Percentiles rank a stretch among this genome's conserved stretches.
Conservation (phyloP, 2,888 invertebrate genomes). For the Ariolimax columbianus region DNA sequence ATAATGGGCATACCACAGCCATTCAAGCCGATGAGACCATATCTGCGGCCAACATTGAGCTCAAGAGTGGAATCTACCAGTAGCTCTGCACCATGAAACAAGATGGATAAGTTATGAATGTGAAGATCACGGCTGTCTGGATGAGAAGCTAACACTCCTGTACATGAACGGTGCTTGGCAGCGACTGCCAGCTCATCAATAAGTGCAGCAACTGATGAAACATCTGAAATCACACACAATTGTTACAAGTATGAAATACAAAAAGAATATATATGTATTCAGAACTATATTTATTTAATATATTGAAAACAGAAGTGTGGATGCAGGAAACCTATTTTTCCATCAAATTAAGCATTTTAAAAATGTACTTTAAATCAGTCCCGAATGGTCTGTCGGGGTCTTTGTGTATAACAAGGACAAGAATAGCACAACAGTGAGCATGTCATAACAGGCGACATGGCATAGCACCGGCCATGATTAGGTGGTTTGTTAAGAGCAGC, state of each 20-base stretch:
- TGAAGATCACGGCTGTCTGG: constrained; percentile 97
- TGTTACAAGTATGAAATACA: background rate
- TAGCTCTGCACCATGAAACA: constrained; percentile 97
- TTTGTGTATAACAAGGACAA: too few relatives aligned
- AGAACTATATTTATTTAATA: too few relatives aligned
- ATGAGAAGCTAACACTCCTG: constrained; percentile 96
- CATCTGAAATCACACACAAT: constrained; percentile 44
- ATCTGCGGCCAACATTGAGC: constrained; percentile 96
- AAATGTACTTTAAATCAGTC: too few relatives aligned
- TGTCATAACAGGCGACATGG: too few relatives aligned
- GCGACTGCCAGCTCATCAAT: constrained; percentile 90
- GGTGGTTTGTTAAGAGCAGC: too few relatives aligned
- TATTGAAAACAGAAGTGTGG: too few relatives aligned
- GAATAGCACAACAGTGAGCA: too few relatives aligned
- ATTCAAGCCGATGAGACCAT: constrained; percentile 97
- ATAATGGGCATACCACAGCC: constrained; percentile 87
- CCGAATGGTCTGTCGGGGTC: too few relatives aligned
- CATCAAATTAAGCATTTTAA: too few relatives aligned
- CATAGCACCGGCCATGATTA: too few relatives aligned
- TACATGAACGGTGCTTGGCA: constrained; percentile 85
- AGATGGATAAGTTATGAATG: constrained; percentile 96
- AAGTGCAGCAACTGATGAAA: constrained; percentile 86
- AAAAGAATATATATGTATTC: background rate
- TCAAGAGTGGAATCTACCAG: constrained; percentile 96
- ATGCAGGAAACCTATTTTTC: too few relatives aligned